These are phyloP conservation scores for Erpornis zantholeuca DNA, from an alignment of 2,113 vertebrate species.

Conservation along the genomic window DNA sequence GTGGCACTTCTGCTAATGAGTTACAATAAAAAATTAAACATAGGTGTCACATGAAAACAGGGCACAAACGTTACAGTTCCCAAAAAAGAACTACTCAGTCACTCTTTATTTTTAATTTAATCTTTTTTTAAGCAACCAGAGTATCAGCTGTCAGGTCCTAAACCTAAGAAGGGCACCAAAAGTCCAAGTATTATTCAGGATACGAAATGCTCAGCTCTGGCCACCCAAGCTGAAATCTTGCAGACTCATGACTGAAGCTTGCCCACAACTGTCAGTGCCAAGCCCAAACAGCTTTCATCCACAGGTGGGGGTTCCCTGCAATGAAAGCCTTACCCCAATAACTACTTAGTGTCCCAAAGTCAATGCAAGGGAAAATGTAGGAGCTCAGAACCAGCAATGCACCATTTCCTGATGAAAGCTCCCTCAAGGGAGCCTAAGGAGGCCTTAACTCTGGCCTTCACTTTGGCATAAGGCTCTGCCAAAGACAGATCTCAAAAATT, in stretches of 20 bases:
- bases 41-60: background rate
- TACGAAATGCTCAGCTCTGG: background rate
- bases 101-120: background rate
- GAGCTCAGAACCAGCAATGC: background rate
- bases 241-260: background rate
- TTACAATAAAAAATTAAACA: background rate
- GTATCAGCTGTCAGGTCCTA: background rate
- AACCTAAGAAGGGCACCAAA: background rate
- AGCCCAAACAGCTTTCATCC: background rate
- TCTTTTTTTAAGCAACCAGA: background rate
- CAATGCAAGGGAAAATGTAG: background rate
- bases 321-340: background rate
- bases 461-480: background rate
- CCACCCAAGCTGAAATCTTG: background rate
- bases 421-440: background rate
- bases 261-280: rapidly evolving
- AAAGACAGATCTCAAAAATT: background rate
- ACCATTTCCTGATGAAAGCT: background rate
- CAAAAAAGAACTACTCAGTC: background rate
- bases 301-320: rapidly evolving
- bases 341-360: background rate
- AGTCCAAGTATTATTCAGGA: background rate
- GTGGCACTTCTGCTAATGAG: background rate
- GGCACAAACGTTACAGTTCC: background rate
- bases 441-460: background rate